Base-by-base conservation (phyloP, 2,888 invertebrate genomes). In the Hydrotaea diabolus region DNA sequence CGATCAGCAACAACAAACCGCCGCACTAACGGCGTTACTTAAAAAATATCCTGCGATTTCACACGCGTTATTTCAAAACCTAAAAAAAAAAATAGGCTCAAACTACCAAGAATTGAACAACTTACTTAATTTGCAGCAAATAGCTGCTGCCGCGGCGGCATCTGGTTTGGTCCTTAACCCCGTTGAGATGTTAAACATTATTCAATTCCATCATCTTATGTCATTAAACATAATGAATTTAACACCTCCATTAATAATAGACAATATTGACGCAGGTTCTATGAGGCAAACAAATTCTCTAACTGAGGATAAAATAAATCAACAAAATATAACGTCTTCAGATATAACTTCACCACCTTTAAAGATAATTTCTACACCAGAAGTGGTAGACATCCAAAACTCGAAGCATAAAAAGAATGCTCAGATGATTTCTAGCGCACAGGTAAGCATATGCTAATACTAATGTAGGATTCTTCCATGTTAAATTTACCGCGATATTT, bases 141-240 rank as follows among this genome's bases (percentile, higher is more conserved):
- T 92, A 57, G 87, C 86, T 2, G 86, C 87, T 7, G 87, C 88
- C 3, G 87, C 89, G 11, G 87, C 89, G 1, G 86, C 89, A 3
- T 89, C 90, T 26, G 91, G 91, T 87, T 96, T 96, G 13, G 97
- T 97, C 0, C 93, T 97, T 76, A 97, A 96, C 89, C 95, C 97
- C 93, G 97, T 98, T 90, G 93, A 97, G 75, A 96, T 96, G 91
- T 95, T 96, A 86, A 96, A 96, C 89, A 93, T 98, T 86, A 97
- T 96, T 88, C 96, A 97, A 90, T 95, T 98, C 90, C 98, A 97
- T 90, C 97, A 98, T 66, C 95, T 98, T 94, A 97, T 98, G 94
- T 96, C 96, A 87, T 93, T 98, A 84, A 98, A 98, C 21, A 97
- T 98, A 49, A 98, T 98, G 98, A 98, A 98, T 93, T 94, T 98